Percentiles rank a stretch among this genome's conserved stretches.
Evolutionary conservation across 2,113 vertebrate genomes (phyloP).

Genomic region (Cairina moschata): DNA sequence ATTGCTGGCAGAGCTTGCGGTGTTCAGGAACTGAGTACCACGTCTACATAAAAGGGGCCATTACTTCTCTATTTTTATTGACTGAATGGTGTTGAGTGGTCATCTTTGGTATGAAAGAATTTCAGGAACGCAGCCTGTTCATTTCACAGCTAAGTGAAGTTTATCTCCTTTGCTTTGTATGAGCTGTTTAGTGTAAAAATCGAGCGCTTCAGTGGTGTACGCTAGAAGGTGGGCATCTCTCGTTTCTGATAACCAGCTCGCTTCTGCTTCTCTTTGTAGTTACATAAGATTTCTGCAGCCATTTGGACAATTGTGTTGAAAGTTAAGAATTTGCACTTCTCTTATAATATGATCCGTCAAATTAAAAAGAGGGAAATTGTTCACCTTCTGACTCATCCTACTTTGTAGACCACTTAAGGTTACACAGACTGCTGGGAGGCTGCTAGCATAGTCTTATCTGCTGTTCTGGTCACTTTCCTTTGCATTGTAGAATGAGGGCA

Average conservation of each 20-base stretch:
- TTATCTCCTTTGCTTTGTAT: not conserved
- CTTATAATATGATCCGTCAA: not conserved
- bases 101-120: not conserved
- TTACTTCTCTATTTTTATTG: not conserved
- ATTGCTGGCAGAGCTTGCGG: not conserved
- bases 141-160: not conserved
- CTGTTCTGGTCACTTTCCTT: not conserved
- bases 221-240: not conserved
- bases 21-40: not conserved
- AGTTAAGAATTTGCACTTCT: not conserved
- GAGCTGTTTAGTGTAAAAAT: not conserved
- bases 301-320: not conserved
- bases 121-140: not conserved
- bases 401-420: not conserved
- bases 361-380: not conserved
- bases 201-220: not conserved
- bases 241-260: not conserved
- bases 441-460: not conserved
- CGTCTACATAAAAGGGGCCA: not conserved
- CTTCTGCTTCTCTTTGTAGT: not conserved
- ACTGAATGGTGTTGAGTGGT: not conserved
- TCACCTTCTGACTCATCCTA: not conserved
- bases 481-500: not conserved
- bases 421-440: not conserved
- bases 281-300: not conserved